phyloP scores from a whole-genome alignment of 1,140 invertebrate genomes.

The Saccostrea echinata region DNA sequence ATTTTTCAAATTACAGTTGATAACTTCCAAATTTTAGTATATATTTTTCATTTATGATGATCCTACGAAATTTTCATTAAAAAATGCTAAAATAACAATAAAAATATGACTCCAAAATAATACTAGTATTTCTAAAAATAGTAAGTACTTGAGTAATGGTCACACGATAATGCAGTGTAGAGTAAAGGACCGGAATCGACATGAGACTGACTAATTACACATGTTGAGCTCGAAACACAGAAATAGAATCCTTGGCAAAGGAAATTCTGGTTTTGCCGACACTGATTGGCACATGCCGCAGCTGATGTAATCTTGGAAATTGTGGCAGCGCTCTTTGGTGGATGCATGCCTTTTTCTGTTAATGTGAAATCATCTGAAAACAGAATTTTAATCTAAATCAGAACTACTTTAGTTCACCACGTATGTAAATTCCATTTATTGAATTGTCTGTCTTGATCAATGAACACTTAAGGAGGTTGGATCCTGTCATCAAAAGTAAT shows the following conservation, averaged over 20 bases:
- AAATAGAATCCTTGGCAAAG: conserved; percentile 40
- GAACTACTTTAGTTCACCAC: no score
- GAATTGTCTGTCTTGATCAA: no score
- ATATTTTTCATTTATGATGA: no score
- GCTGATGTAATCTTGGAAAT: neutral
- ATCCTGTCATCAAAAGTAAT: no score
- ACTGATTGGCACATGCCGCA: neutral
- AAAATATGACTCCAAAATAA: no score
- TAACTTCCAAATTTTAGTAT: neutral
- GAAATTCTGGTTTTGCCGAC: conserved; percentile 25
- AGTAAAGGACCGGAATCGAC: neutral
- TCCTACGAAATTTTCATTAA: no score
- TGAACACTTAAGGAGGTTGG: no score
- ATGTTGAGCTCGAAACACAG: conserved; percentile 21
- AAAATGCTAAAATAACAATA: no score
- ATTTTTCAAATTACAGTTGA: no score
- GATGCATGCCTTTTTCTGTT: conserved; percentile 16
- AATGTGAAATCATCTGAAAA: conserved; percentile 7
- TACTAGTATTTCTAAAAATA: no score
- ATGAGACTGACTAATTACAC: conserved; percentile 31
- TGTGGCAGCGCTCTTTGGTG: neutral
- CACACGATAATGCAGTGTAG: conserved; percentile 1
- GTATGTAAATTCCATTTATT: no score
- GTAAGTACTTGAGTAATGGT: conserved; percentile 47
- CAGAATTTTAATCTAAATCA: no score